phyloP scores from a whole-genome alignment of 2,113 vertebrate genomes.

The Thalassarche chlororhynchos region DNA sequence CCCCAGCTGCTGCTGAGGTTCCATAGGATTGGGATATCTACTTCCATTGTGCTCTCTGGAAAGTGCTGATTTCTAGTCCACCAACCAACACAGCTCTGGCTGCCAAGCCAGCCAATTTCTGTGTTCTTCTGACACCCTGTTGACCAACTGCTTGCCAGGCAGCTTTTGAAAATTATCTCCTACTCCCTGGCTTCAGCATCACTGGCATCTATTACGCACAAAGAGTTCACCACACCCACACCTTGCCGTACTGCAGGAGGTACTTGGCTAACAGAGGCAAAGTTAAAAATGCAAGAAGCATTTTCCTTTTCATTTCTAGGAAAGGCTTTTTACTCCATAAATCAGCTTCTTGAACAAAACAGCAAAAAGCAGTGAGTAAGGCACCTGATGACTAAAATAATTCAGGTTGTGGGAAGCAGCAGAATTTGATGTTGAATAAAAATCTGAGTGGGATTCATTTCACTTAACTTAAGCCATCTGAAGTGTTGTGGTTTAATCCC shows the following conservation, averaged over 20 bases:
- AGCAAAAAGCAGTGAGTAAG: conserved; percentile 43
- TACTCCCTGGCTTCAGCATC: conserved; percentile 40
- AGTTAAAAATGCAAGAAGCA: conserved; percentile 13
- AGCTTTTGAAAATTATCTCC: background rate
- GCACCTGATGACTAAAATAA: conserved; percentile 50
- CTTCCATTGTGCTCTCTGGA: background rate
- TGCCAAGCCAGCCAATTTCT: background rate
- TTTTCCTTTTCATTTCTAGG: conserved; percentile 25
- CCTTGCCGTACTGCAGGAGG: conserved; percentile 40
- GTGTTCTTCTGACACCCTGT: background rate
- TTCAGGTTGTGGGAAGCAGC: conserved; percentile 33
- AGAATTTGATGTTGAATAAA: conserved; percentile 27
- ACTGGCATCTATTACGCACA: conserved; percentile 64
- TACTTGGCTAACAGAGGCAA: conserved; percentile 29
- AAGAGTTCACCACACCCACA: conserved; percentile 64
- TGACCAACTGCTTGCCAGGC: conserved; percentile 17
- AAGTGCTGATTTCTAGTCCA: background rate
- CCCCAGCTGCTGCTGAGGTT: background rate
- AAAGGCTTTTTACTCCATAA: background rate
- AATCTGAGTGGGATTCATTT: conserved; percentile 11
- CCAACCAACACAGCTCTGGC: background rate
- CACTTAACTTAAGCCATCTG: background rate
- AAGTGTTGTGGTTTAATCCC: background rate
- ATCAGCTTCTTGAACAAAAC: conserved; percentile 19
- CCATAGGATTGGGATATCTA: background rate